Evolutionary conservation across 2,113 vertebrate species (phyloP), one percentile per base, ranked within the genome.

Genomic region (Sorex araneus): DNA sequence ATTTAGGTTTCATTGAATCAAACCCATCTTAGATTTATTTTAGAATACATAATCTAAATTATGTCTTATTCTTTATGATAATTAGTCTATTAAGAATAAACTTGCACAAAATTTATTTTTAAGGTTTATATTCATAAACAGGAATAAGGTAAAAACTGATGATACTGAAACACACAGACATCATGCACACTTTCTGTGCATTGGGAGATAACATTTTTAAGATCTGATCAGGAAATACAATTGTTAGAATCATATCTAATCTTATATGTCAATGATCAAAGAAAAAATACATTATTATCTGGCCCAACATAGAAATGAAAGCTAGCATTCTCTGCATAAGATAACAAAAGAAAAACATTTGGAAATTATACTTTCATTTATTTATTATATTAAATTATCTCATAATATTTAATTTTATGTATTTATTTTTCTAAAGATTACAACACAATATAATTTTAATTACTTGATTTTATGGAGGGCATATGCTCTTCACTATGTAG

Each of bases 51-150:
- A 28, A 0, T 6, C 16, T 83, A 64, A 91, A 70, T 45, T 79
- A 27, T 71, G 2, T 13, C 13, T 88, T 83, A 4, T 63, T 75
- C 6, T 63, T n/a, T 83, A 15, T 30, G 19, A 47, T 85, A 45
- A 76, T 87, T n/a, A 32, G 69, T 79, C 23, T 79, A 32, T 75
- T 93, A 75, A 21, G 0, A 83, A 92, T 75, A 36, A 4, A 34
- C 27, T 10, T 23, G 27, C 70, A 57, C 2, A 47, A 69, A 70
- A 64, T 28, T 47, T 87, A 25, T 16, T 4, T 1, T 11, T 66
- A 80, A 50, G 47, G 47, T 50, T 50, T 50, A 50, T 50, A 40
- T 40, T 40, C 40, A 4, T 84, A 86, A 45, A 36, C 7, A 73
- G 67, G 78, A 60, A 25, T 40, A 9, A 21, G 12, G 78, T 50